Conservation (phyloP, 2,113 vertebrate species). For the Bujurquina vittata region DNA sequence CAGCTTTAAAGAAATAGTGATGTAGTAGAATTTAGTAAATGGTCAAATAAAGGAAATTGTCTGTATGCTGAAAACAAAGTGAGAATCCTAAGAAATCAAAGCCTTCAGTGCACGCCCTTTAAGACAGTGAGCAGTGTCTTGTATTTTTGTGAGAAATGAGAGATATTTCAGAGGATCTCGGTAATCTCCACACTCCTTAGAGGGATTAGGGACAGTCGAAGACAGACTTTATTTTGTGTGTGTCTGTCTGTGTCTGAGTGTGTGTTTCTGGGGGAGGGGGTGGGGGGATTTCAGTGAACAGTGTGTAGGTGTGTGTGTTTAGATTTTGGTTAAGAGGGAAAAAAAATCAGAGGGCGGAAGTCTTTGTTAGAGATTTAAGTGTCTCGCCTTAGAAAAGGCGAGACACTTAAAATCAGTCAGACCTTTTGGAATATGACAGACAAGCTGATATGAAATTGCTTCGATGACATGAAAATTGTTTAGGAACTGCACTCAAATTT, state of each 20-base stretch:
- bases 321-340: neutral
- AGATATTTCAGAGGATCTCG: slow-evolving; percentile 59
- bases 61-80: no score
- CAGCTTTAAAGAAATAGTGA: neutral
- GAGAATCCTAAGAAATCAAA: neutral
- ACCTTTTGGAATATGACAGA: neutral
- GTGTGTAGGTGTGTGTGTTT: neutral
- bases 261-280: neutral
- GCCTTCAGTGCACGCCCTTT: neutral
- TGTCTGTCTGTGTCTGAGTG: neutral
- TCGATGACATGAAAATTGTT: neutral
- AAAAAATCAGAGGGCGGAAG: neutral
- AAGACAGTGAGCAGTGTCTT: slow-evolving; percentile 14
- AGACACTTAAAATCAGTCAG: neutral
- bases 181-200: slow-evolving; percentile 72
- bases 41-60: neutral
- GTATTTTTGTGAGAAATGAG: slow-evolving; percentile 51
- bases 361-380: neutral
- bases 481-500: neutral
- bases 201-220: slow-evolving; percentile 72
- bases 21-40: neutral
- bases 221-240: slow-evolving; percentile 62
- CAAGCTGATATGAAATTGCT: neutral
- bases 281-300: neutral
- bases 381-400: no score